Evolutionary conservation across 1,140 invertebrate genomes (phyloP).

Genomic region (Pachyrhynchus sulphureomaculatus): DNA sequence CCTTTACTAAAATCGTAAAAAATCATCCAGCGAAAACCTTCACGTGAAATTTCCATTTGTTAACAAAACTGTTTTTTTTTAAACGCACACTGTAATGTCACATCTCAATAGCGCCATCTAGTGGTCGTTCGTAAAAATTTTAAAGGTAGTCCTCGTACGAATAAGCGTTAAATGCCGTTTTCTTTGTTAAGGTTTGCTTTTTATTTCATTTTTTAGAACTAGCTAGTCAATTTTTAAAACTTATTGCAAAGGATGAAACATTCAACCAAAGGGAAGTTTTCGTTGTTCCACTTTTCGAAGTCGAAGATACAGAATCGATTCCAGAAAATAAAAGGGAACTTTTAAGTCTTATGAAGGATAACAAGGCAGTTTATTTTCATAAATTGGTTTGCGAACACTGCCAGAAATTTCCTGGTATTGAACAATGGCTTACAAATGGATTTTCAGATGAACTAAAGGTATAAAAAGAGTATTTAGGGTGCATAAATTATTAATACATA

Average conservation of each 20-base stretch:
- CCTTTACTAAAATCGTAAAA: too few species aligned
- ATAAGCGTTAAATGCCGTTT: too few species aligned
- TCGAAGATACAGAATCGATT: slow-evolving; percentile 61
- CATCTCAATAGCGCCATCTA: too few species aligned
- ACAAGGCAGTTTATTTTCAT: slow-evolving; percentile 65
- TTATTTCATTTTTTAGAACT: slow-evolving; percentile 44
- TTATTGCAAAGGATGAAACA: slow-evolving; percentile 55
- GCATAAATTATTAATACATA: too few species aligned
- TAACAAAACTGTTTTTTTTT: too few species aligned
- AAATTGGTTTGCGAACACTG: slow-evolving; percentile 70
- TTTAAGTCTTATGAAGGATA: slow-evolving; percentile 52
- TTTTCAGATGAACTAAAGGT: slow-evolving; percentile 52
- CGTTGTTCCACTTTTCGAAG: slow-evolving; percentile 74
- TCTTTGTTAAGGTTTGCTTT: too few species aligned
- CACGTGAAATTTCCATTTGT: too few species aligned
- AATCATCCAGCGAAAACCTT: too few species aligned
- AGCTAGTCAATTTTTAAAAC: slow-evolving; percentile 61
- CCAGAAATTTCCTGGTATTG: slow-evolving; percentile 75
- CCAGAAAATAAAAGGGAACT: slow-evolving; percentile 61
- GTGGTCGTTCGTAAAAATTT: too few species aligned
- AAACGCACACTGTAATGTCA: too few species aligned
- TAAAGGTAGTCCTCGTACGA: too few species aligned
- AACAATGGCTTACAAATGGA: slow-evolving; percentile 63
- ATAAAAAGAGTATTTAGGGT: neutral
- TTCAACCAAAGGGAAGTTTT: slow-evolving; percentile 56